Evolutionary conservation across 2,113 vertebrate genomes (phyloP).

Genomic region (Mormyrus iriodes): DNA sequence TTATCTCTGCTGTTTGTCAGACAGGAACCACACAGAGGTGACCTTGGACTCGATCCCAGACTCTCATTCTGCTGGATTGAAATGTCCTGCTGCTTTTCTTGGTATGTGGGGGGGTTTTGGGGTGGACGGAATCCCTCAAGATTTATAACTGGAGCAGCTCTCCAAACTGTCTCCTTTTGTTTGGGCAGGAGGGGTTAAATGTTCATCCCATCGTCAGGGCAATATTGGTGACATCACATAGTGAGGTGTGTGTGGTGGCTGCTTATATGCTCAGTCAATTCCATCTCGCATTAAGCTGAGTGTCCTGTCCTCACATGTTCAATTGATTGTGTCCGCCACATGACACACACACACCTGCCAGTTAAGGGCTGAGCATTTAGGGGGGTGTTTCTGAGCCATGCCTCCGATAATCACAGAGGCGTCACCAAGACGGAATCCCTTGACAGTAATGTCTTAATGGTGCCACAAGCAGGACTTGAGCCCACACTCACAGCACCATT

Average conservation of each 20-base stretch:
- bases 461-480: background rate
- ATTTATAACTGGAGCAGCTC: background rate
- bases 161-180: background rate
- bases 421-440: background rate
- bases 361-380: background rate
- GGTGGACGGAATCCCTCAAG: background rate
- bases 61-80: background rate
- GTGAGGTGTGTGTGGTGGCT: no score
- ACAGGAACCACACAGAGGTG: background rate
- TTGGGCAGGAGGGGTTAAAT: background rate
- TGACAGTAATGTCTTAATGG: constrained; percentile 2
- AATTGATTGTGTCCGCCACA: background rate
- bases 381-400: background rate
- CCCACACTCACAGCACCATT: background rate
- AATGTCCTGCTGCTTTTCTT: background rate
- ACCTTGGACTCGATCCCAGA: background rate
- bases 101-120: background rate
- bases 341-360: background rate
- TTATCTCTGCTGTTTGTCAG: background rate
- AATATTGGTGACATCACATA: background rate
- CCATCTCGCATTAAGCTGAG: background rate
- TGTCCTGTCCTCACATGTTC: background rate
- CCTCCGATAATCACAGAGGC: background rate
- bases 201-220: background rate
- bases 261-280: background rate